Base-by-base conservation (phyloP, 35 echinoderm and acorn worm genomes). In the Ptychodera flava region DNA sequence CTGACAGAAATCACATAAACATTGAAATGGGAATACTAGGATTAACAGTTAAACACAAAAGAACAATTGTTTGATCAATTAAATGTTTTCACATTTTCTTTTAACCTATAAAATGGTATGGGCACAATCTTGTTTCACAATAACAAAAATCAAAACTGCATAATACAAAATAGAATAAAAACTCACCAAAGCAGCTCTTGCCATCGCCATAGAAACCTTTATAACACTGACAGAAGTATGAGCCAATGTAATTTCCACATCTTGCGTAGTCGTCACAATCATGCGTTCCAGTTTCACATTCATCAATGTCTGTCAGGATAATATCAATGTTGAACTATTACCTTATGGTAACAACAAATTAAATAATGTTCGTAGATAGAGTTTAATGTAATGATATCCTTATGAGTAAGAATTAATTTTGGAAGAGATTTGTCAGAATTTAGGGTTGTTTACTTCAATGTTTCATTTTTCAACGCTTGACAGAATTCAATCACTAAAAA, bases 161-260 rank as follows among this genome's bases (percentile, higher is more conserved):
- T n/a, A n/a, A n/a, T n/a, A n/a, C n/a, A n/a, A n/a, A n/a, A n/a
- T n/a, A n/a, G n/a, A n/a, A n/a, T n/a, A n/a, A n/a, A n/a, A n/a
- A n/a, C 78, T 87, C 86, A 97, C 95, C 95, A 37, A 86, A 86
- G 38, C 95, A 97, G 22, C 86, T 79, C 83, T 79, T 88, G 0
- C 95, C 95, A 35, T 97, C 80, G 16, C 95, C 95, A 84, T 89
- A 87, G 87, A 91, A 97, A 86, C 95, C 95, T 38, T 29, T 45
- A 31, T 36, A 84, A 78, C 95, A 97, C 38, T 97, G 95, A 64
- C 95, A 97, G 85, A 93, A 92, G 87, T 84, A 97, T 28, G 95
- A 93, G n/a, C 95, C 95, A 80, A 91, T 82, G 37, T 93, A 45
- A 87, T 97, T 97, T 38, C 92, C 92, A 35, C 95, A 97, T 78